Evolutionary conservation across 2,797 vertebrate species (phyloP).

Genomic region (Bradypodion ventrale): DNA sequence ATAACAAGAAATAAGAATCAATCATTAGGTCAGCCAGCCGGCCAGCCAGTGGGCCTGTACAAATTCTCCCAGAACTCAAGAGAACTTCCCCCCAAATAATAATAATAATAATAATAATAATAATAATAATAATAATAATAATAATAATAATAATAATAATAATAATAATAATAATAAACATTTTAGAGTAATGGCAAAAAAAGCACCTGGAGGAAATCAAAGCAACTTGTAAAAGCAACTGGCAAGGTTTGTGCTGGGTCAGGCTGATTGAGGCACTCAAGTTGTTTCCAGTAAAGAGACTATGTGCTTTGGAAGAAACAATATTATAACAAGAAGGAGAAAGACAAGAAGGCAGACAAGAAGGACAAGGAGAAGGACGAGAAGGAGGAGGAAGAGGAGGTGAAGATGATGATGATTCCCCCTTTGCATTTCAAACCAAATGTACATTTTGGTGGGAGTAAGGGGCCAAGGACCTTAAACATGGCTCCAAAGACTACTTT

Average conservation of each 20-base stretch:
- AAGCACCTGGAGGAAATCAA: conserved; percentile 49
- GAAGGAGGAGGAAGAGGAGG: no score
- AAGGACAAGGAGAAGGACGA: no score
- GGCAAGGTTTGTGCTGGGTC: conserved; percentile 45
- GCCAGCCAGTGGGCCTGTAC: conserved; percentile 35
- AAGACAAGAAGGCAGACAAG: no score
- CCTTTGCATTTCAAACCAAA: not conserved
- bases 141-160: no score
- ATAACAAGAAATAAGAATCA: conserved; percentile 22
- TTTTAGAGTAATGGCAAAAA: conserved; percentile 46
- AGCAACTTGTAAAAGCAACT: conserved; percentile 66
- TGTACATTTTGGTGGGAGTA: not conserved
- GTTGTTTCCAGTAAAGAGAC: conserved; percentile 48
- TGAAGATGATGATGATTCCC: no score
- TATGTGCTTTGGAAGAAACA: conserved; percentile 7
- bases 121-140: no score
- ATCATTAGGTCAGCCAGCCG: conserved; percentile 39
- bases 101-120: no score
- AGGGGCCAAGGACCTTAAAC: not conserved
- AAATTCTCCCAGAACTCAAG: conserved; percentile 44
- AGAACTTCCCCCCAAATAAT: not conserved
- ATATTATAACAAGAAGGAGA: not conserved
- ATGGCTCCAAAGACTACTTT: not conserved
- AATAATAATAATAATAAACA: conserved; percentile 55
- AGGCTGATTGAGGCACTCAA: conserved; percentile 64